A percentile compares a stretch with the other conserved stretches of the same genome.
phyloP scores from a whole-genome alignment of 2,888 invertebrate species.

The Philonicus albiceps region DNA sequence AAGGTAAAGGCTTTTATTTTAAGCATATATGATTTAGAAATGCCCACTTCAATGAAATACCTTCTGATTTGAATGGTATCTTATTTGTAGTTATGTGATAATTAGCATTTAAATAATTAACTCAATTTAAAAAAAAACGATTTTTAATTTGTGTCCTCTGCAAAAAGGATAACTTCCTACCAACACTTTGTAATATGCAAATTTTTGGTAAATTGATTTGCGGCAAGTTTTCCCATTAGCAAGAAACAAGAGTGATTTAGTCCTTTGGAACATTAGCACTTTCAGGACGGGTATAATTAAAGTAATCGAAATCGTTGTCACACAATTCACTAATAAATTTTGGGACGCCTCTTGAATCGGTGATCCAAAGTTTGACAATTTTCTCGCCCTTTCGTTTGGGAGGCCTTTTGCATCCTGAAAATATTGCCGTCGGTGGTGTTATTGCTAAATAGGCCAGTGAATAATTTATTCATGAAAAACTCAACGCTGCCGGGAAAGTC shows the following conservation, averaged over 20 bases:
- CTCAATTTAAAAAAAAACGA: neutral
- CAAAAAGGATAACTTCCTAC: neutral
- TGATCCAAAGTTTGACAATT: neutral
- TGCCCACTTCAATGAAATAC: no score
- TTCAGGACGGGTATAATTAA: conserved; percentile 2
- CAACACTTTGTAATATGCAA: conserved; percentile 14
- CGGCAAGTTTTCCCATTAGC: conserved; percentile 39
- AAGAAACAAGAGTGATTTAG: neutral
- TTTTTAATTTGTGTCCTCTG: neutral
- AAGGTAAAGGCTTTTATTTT: no score
- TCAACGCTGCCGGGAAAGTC: conserved; percentile 32
- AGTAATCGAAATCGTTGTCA: conserved; percentile 44
- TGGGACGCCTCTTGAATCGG: conserved; percentile 8
- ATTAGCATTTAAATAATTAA: conserved; percentile 7
- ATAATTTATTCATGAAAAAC: conserved; percentile 47
- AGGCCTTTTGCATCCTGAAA: neutral
- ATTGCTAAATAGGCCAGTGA: conserved; percentile 17
- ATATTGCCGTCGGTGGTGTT: neutral
- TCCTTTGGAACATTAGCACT: neutral
- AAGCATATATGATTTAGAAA: no score
- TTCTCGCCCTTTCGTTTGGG: neutral
- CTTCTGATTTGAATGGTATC: neutral
- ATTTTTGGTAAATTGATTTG: conserved; percentile 38
- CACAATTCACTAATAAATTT: conserved; percentile 29
- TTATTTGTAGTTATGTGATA: neutral